Conservation (phyloP, 1,140 invertebrate genomes). For the Heliconius eleuchia region DNA sequence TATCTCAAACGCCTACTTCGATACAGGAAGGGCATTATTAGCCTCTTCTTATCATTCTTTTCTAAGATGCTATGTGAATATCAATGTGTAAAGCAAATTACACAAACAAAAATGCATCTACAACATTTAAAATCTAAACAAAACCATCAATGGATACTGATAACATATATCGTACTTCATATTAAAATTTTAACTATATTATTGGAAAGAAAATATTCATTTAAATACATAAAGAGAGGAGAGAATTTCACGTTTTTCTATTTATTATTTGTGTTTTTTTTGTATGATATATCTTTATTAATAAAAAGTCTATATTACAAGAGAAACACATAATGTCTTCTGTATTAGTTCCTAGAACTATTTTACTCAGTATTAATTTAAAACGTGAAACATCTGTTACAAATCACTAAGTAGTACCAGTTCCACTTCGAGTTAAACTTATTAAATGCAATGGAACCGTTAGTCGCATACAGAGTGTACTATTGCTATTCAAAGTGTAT, state of each 20-base stretch:
- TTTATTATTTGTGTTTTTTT: no score
- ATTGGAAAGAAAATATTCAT: no score
- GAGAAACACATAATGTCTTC: background rate
- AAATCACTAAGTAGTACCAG: slow-evolving; percentile 22
- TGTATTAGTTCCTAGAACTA: slow-evolving; percentile 8
- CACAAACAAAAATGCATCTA: no score
- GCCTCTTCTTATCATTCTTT: background rate
- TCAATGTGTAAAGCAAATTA: no score
- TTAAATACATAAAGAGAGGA: no score
- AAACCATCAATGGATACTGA: no score
- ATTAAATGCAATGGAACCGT: slow-evolving; percentile 43
- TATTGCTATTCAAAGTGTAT: slow-evolving; percentile 62
- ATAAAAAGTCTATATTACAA: background rate
- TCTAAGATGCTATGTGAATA: background rate
- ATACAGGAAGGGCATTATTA: slow-evolving; percentile 33
- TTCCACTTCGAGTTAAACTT: slow-evolving; percentile 21
- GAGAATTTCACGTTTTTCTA: no score
- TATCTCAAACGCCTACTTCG: slow-evolving; percentile 36
- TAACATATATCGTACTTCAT: no score
- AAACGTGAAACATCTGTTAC: slow-evolving; percentile 44
- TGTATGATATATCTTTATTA: background rate
- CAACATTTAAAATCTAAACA: no score
- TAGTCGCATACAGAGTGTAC: slow-evolving; percentile 55
- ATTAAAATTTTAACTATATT: no score
- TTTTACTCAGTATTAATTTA: slow-evolving; percentile 16